Conservation (phyloP, 1,140 invertebrate species). For the Zaprionus capensis region DNA sequence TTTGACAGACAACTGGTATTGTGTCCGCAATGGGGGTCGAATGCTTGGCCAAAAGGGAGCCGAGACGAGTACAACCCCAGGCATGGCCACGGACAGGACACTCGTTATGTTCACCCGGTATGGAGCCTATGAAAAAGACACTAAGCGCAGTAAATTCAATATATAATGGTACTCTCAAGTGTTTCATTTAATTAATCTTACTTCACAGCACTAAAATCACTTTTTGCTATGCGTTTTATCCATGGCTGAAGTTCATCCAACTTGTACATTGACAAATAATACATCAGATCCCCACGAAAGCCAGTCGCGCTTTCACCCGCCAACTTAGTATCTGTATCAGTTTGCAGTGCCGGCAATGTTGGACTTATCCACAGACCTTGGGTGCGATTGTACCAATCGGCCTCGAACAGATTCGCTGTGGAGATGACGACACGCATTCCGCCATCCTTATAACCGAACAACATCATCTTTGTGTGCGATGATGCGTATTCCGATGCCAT, state of each 20-base stretch:
- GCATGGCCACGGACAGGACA: not conserved
- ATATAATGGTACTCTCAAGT: not conserved
- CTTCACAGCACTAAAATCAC: constrained; percentile 92
- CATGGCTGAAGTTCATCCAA: constrained; percentile 88
- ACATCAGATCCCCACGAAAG: constrained; percentile 8
- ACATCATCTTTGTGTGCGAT: constrained; percentile 97
- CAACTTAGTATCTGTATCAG: not conserved
- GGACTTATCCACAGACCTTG: constrained; percentile 27
- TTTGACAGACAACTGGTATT: constrained; percentile 88
- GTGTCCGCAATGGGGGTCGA: constrained; percentile 85
- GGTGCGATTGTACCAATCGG: constrained; percentile 2
- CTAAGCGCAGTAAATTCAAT: not conserved
- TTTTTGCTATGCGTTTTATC: constrained; percentile 88
- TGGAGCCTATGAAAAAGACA: constrained; percentile 17
- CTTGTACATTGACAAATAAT: constrained; percentile 91
- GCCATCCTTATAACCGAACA: constrained; percentile 92
- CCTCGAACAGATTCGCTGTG: constrained; percentile 89
- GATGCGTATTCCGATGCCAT: constrained; percentile 92
- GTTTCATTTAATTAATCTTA: constrained; percentile 85
- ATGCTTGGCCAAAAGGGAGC: constrained; percentile 85
- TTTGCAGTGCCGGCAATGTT: not conserved
- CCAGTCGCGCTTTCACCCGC: constrained; percentile 20
- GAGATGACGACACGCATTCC: constrained; percentile 94
- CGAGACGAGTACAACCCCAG: constrained; percentile 16
- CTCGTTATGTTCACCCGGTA: constrained; percentile 2